Evolutionary conservation across 1,140 invertebrate species (phyloP).

Genomic region (Drosophila nigrodunni): DNA sequence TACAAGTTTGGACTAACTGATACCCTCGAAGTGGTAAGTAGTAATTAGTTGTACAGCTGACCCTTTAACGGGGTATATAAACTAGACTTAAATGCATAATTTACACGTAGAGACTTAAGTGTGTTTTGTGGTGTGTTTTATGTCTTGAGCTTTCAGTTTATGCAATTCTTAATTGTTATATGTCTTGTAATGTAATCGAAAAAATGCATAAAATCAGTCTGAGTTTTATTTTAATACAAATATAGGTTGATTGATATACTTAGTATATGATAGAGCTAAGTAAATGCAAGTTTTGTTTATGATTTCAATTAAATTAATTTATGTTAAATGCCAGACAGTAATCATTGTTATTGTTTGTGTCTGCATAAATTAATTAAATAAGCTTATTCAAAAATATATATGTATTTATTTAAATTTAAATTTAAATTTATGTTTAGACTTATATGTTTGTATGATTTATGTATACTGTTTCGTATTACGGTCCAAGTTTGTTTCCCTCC

Average conservation of each 20-base stretch:
- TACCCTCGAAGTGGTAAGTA: slow-evolving; percentile 3
- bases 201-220: slow-evolving; percentile 80
- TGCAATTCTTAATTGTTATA: slow-evolving; percentile 37
- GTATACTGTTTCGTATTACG: slow-evolving; percentile 22
- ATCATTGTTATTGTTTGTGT: not conserved
- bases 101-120: not conserved
- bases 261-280: slow-evolving; percentile 41
- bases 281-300: slow-evolving; percentile 43
- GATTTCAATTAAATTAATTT: slow-evolving; percentile 30
- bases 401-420: slow-evolving; percentile 28
- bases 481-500: not conserved
- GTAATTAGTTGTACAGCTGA: not conserved
- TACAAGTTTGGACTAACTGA: not conserved
- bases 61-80: not conserved
- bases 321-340: slow-evolving; percentile 20
- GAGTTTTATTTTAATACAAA: slow-evolving; percentile 64
- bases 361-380: slow-evolving; percentile 58
- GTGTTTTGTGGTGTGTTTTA: slow-evolving; percentile 20
- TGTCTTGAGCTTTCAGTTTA: slow-evolving; percentile 37
- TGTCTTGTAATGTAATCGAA: slow-evolving; percentile 24
- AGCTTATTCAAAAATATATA: slow-evolving; percentile 44
- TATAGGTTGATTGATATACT: slow-evolving; percentile 39
- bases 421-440: slow-evolving; percentile 8
- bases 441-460: slow-evolving; percentile 24
- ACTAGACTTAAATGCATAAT: slow-evolving; percentile 4